Percentiles rank a stretch among this genome's conserved stretches.
phyloP scores from a whole-genome alignment of 2,113 vertebrate species.

The Dissostichus mawsoni region DNA sequence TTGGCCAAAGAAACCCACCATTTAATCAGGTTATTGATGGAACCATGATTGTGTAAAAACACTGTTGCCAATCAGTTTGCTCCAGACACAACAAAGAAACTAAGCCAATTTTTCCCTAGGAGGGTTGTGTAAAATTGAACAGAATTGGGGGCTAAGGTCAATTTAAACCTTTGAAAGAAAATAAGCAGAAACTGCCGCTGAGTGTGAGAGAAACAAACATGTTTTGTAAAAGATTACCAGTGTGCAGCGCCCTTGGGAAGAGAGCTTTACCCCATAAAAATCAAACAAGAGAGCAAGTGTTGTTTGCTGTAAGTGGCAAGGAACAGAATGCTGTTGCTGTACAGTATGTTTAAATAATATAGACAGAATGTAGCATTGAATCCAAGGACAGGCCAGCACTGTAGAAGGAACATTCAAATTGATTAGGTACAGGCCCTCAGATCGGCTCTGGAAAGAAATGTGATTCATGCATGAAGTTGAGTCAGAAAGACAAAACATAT shows the following conservation, averaged over 20 bases:
- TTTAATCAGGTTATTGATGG: constrained; percentile 7
- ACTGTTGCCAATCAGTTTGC: constrained; percentile 8
- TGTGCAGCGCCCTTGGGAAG: background rate
- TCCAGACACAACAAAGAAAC: constrained; percentile 33
- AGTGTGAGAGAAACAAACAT: constrained; percentile 26
- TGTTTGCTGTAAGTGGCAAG: background rate
- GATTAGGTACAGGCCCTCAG: background rate
- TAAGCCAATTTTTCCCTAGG: background rate
- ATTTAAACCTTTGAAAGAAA: constrained; percentile 6
- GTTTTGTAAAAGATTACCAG: constrained; percentile 4
- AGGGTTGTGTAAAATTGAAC: constrained; percentile 17
- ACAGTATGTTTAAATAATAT: background rate
- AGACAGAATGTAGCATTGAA: background rate
- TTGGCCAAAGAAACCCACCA: background rate
- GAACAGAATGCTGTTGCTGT: background rate
- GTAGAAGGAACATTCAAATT: constrained; percentile 12
- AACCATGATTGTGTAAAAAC: background rate
- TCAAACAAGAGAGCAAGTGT: background rate
- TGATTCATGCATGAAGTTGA: constrained; percentile 28
- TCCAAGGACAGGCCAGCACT: background rate
- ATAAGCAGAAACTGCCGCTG: constrained; percentile 5
- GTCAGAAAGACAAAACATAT: constrained; percentile 35
- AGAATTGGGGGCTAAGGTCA: constrained; percentile 11
- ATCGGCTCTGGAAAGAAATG: background rate
- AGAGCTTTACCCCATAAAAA: background rate